Evolutionary conservation across 1,140 invertebrate species (phyloP).

Genomic region (Drosophila setifemur): DNA sequence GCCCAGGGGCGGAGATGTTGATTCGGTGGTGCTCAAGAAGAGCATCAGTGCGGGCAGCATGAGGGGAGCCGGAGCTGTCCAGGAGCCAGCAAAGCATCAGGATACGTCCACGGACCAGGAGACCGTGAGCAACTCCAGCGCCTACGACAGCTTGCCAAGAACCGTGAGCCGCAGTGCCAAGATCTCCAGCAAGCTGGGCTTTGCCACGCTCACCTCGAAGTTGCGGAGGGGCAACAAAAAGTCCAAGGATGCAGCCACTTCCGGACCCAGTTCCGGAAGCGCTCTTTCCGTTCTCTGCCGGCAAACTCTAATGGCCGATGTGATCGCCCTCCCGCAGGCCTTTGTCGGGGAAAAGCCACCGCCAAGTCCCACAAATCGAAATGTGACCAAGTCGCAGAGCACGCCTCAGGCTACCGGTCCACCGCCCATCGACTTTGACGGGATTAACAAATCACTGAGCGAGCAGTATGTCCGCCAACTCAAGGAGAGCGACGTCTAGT

Average conservation of each 20-base stretch:
- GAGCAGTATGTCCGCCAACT: conserved; percentile 76
- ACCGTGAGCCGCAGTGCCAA: conserved; percentile 63
- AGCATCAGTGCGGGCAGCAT: conserved; percentile 89
- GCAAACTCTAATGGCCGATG: conserved; percentile 67
- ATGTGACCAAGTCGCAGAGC: conserved; percentile 73
- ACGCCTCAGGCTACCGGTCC: conserved; percentile 58
- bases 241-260: conserved; percentile 38
- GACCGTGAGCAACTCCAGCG: conserved; percentile 58
- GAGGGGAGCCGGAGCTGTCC: conserved; percentile 20
- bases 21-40: conserved; percentile 78
- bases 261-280: conserved; percentile 37
- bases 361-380: conserved; percentile 47
- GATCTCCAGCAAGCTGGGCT: conserved; percentile 83
- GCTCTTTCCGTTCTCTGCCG: conserved; percentile 68
- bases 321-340: conserved; percentile 60
- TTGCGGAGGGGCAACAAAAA: conserved; percentile 83
- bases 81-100: conserved; percentile 20
- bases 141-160: conserved; percentile 70
- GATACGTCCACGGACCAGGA: conserved; percentile 66
- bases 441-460: conserved; percentile 71
- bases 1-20: conserved; percentile 15
- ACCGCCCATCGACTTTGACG: conserved; percentile 12
- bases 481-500: conserved; percentile 78
- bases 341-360: conserved; percentile 38
- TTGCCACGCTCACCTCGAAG: conserved; percentile 86